phyloP scores from a whole-genome alignment of 2,888 invertebrate species.

The Harpalus rufipes region DNA sequence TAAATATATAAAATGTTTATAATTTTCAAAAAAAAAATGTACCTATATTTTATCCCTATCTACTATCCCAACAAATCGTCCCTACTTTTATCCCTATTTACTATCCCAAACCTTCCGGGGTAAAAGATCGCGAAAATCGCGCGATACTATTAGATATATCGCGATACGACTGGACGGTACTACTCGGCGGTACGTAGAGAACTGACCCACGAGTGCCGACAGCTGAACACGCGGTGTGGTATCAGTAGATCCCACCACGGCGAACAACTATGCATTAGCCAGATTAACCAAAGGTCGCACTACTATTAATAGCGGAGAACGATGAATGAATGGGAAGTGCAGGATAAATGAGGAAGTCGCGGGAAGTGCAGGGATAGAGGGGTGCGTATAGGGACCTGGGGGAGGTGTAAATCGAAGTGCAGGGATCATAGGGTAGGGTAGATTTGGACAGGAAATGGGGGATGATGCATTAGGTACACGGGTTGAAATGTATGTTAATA shows the following conservation, averaged over 20 bases:
- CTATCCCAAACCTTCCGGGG: no score
- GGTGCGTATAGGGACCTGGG: background rate
- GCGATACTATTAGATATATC: background rate
- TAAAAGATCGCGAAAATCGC: background rate
- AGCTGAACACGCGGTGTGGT: background rate
- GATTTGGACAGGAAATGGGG: no score
- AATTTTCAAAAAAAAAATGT: no score
- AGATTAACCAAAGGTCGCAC: conserved; percentile 60
- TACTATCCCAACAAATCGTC: no score
- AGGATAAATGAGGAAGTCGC: no score
- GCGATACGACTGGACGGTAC: background rate
- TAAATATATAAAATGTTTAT: no score
- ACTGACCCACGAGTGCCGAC: conserved; percentile 11
- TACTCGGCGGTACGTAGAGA: conserved; percentile 10
- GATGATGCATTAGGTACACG: no score
- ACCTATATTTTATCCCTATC: no score
- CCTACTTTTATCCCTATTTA: no score
- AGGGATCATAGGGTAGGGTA: no score
- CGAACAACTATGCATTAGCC: conserved; percentile 54
- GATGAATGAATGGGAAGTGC: background rate
- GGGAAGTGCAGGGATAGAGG: background rate
- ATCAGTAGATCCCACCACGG: conserved; percentile 9
- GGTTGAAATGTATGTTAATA: no score
- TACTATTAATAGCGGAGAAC: conserved; percentile 47
- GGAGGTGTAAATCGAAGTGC: no score